A percentile compares a stretch with the other conserved stretches of the same genome.
Conservation (phyloP, 2,113 vertebrate genomes). For the Pitta sordida region DNA sequence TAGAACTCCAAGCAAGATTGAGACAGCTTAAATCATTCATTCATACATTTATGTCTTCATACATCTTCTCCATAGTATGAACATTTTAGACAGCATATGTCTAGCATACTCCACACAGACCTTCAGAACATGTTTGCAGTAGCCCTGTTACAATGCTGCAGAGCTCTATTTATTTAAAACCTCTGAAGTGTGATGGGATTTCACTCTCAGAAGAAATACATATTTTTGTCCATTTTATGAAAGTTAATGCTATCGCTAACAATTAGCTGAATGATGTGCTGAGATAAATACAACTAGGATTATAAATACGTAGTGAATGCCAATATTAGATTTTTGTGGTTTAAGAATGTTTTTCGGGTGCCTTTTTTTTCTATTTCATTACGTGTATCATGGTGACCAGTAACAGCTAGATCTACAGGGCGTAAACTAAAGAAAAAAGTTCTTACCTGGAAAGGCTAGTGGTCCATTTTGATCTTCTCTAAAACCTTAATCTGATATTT, state of each 20-base stretch:
- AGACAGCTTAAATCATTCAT: neutral
- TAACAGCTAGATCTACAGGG: neutral
- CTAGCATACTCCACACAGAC: neutral
- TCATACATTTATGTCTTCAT: neutral
- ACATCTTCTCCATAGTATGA: neutral
- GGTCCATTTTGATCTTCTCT: neutral
- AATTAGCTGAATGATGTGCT: neutral
- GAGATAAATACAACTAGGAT: neutral
- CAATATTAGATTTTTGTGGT: neutral
- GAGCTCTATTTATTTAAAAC: neutral
- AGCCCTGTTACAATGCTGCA: neutral
- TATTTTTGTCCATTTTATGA: neutral
- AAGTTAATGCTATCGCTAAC: neutral
- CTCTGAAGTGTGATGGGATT: neutral
- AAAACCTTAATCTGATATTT: neutral
- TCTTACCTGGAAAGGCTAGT: neutral
- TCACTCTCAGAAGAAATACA: neutral
- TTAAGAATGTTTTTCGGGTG: neutral
- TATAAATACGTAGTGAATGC: neutral
- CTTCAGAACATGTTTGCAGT: neutral
- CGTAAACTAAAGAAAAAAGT: neutral
- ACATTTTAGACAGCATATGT: neutral
- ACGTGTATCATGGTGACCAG: neutral
- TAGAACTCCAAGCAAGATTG: neutral
- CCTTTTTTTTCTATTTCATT: neutral